Base-by-base conservation (phyloP, 2,888 invertebrate genomes). In the Choreutis nemorana region DNA sequence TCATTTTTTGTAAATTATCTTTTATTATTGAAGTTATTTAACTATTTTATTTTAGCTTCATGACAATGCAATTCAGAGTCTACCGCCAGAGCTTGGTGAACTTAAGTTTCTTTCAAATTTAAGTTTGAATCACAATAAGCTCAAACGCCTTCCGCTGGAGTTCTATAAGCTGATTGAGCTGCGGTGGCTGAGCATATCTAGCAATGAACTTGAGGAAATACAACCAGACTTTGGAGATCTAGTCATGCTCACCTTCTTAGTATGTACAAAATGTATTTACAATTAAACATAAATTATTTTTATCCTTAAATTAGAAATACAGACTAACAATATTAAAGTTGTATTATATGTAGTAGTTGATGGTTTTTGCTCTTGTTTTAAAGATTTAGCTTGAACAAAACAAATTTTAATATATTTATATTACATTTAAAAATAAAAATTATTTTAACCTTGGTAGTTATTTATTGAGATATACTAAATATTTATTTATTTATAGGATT, bases 181-280 rank as follows among this genome's bases (percentile, higher is more conserved):
- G 33, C 82, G 85, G 38, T 81, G 83, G 53, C 79, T 95, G 13
- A 87, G 86, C 51, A 56, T 91, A 29, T 86, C 89, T n/a, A 81
- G 90, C 60, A 95, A 95, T 73, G 61, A 79, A 37, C 70, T 95
- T 29, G 68, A 72, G 16, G 75, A 78, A 42, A 68, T 95, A 26
- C 82, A 85, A 48, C 83, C 88, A 14, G 86, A 86, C 37, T 80
- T 94, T 47, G 90, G 90, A 30, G 88, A 91, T 64, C 72, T 95
- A 37, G 83, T 88, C 31, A 89, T 90, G 86, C 72, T 96, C 26
- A 70, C 57, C 28, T 73, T 63, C 55, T 54, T 77, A 66, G 77
- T 73, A 56, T 58, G 60, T 39, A 28, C 16, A 27, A 14, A n/a
- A 31, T 30, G 22, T 9, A 30, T 18, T 23, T 4, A 9, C n/a